These are phyloP conservation scores for Dasysyrphus tricinctus DNA, from an alignment of 2,888 invertebrate species.

Conservation along the genomic window DNA sequence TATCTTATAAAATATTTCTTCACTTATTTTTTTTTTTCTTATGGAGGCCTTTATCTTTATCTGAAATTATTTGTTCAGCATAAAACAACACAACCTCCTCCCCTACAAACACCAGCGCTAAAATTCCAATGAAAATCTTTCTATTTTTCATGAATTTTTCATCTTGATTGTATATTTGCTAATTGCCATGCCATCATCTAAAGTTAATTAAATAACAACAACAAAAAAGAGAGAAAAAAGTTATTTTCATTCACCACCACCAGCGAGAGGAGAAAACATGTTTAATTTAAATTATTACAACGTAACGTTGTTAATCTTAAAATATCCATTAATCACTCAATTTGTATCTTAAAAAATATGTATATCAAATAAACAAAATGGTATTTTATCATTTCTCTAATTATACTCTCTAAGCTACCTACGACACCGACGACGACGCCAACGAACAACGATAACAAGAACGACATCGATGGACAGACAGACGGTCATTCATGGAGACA, in stretches of 20 bases:
- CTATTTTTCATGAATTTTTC: slow-evolving; percentile 15
- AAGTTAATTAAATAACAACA: slow-evolving; percentile 14
- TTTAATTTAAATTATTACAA: slow-evolving; percentile 61
- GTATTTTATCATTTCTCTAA: not conserved
- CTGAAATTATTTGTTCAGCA: not conserved
- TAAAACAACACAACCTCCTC: not conserved
- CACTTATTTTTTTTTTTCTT: too few species aligned
- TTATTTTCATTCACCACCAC: slow-evolving; percentile 1
- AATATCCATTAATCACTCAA: slow-evolving; percentile 60
- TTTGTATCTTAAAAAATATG: slow-evolving; percentile 43
- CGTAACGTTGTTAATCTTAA: slow-evolving; percentile 53
- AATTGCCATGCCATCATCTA: slow-evolving; percentile 8
- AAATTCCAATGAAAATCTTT: slow-evolving; percentile 32
- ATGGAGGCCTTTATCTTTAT: too few species aligned
- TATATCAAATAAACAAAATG: slow-evolving; percentile 21
- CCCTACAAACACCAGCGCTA: slow-evolving; percentile 3
- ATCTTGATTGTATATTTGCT: not conserved
- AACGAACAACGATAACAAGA: not conserved
- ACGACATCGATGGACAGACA: not conserved
- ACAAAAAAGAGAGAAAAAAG: not conserved
- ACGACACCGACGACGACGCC: not conserved
- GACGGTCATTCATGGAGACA: slow-evolving; percentile 35
- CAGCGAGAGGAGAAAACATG: slow-evolving; percentile 13
- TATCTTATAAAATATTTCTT: too few species aligned
- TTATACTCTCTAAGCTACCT: slow-evolving; percentile 3